Conservation (phyloP, 1,140 invertebrate species). For the Sarcophaga peregrina region DNA sequence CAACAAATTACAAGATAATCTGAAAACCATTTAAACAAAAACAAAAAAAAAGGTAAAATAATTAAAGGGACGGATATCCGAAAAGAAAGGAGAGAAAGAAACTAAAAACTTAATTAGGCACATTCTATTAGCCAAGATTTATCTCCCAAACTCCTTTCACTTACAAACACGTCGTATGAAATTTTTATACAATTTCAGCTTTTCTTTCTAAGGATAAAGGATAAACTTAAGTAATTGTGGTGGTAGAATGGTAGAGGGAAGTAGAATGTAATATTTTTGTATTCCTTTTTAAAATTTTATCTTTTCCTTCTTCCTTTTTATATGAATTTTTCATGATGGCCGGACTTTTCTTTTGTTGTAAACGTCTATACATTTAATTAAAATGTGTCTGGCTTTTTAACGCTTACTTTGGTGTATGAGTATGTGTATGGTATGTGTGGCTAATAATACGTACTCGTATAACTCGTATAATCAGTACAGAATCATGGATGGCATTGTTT, state of each 20-base stretch:
- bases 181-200: neutral
- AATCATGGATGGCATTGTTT: neutral
- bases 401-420: neutral
- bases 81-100: neutral
- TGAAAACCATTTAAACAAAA: neutral
- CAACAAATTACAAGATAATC: neutral
- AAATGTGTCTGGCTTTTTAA: conserved; percentile 22
- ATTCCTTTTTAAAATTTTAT: neutral
- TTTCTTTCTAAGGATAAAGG: neutral
- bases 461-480: neutral
- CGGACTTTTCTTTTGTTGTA: neutral
- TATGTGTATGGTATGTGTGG: neutral
- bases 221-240: too few relatives aligned
- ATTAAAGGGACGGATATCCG: neutral
- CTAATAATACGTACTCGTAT: neutral
- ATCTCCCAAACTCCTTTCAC: neutral
- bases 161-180: too few relatives aligned
- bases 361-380: conserved; percentile 19
- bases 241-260: too few relatives aligned
- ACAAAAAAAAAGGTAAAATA: neutral
- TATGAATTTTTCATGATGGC: neutral
- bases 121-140: neutral
- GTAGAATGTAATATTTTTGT: too few relatives aligned
- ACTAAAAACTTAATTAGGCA: conserved; percentile 9
- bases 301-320: neutral